phyloP scores from a whole-genome alignment of 2,113 vertebrate species.

The Platichthys flesus region DNA sequence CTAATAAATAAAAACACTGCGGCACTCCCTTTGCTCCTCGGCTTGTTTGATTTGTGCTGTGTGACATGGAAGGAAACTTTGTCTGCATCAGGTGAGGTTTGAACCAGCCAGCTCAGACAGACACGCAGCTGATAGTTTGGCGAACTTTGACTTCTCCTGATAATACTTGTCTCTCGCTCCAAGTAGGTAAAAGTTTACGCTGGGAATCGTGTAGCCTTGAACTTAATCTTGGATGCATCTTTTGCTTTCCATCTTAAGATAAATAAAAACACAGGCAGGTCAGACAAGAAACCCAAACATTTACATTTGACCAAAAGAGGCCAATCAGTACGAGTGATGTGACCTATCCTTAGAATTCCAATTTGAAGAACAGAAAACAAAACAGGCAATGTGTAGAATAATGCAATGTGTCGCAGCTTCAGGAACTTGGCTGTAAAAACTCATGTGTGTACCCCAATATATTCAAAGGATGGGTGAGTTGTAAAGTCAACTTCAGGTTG shows the following conservation, averaged over 20 bases:
- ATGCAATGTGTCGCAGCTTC: background rate
- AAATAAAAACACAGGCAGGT: background rate
- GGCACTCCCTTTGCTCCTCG: slow-evolving; percentile 1
- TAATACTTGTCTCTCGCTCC: slow-evolving; percentile 32
- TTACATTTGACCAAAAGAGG: background rate
- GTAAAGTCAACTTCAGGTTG: background rate
- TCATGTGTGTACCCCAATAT: background rate
- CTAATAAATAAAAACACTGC: slow-evolving; percentile 57
- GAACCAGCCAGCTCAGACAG: slow-evolving; percentile 57
- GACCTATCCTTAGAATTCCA: background rate
- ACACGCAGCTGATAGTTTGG: slow-evolving; percentile 64
- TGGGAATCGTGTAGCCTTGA: slow-evolving; percentile 13
- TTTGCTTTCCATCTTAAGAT: background rate
- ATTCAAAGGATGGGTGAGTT: background rate
- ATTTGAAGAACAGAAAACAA: background rate
- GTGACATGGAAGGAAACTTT: slow-evolving; percentile 79
- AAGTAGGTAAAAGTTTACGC: slow-evolving; percentile 63
- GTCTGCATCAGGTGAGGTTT: slow-evolving; percentile 75
- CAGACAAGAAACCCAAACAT: background rate
- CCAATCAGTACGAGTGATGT: background rate
- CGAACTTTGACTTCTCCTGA: slow-evolving; percentile 77
- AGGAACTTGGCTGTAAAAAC: background rate
- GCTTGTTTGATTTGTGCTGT: slow-evolving; percentile 31
- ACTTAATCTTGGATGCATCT: background rate
- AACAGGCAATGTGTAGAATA: background rate